Percentiles rank a stretch among this genome's conserved stretches.
phyloP scores from a whole-genome alignment of 2,797 vertebrate genomes.

The Acanthis flammea region DNA sequence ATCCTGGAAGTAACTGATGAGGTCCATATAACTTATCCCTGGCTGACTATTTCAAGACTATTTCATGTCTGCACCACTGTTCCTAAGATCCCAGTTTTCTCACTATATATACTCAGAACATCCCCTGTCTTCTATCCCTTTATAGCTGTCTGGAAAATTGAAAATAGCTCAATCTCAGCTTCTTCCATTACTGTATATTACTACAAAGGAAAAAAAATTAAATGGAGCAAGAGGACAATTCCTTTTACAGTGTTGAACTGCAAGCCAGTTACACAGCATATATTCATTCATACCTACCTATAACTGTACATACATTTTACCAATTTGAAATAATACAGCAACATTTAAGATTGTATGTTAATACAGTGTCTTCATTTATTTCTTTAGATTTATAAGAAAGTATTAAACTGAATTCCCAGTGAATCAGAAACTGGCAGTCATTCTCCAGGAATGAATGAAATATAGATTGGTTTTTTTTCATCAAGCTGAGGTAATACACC shows the following conservation, averaged over 20 bases:
- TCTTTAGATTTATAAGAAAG: not conserved
- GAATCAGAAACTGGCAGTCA: not conserved
- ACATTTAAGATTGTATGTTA: not conserved
- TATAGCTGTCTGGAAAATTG: not conserved
- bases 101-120: not conserved
- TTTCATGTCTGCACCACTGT: not conserved
- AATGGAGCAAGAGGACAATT: not conserved
- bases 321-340: not conserved
- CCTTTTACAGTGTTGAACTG: not conserved
- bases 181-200: not conserved
- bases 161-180: not conserved
- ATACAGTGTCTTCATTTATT: not conserved
- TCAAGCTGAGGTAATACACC: not conserved
- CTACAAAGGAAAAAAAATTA: not conserved
- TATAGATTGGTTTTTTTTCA: rapidly evolving
- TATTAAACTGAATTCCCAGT: not conserved
- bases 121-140: not conserved
- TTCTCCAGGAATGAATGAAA: not conserved
- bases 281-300: not conserved
- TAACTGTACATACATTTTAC: not conserved
- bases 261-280: not conserved
- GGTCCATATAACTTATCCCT: conserved; percentile 33
- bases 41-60: conserved; percentile 31
- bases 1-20: conserved; percentile 53
- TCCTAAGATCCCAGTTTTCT: not conserved